phyloP scores from a whole-genome alignment of 2,113 vertebrate species.

The Canis aureus region DNA sequence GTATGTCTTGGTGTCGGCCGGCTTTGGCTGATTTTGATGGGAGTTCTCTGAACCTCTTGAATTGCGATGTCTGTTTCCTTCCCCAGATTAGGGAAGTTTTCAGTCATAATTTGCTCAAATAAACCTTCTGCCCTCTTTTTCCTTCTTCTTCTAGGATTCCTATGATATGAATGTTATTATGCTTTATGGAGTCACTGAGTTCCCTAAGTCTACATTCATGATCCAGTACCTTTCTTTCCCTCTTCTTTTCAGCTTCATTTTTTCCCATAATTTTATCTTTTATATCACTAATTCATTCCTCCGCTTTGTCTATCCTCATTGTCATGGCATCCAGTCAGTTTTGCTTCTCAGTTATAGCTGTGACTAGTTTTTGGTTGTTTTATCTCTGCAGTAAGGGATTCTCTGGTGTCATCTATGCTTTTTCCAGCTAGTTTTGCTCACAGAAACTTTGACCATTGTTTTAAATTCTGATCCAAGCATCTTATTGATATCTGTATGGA shows the following conservation, averaged over 20 bases:
- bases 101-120: background rate
- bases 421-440: background rate
- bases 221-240: background rate
- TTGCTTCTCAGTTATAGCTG: background rate
- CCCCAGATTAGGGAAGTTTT: background rate
- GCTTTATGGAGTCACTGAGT: background rate
- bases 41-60: background rate
- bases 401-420: background rate
- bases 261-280: background rate
- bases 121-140: background rate
- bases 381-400: background rate
- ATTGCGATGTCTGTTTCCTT: background rate
- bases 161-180: background rate
- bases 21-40: background rate
- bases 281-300: background rate
- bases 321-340: background rate
- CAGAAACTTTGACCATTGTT: background rate
- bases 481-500: background rate
- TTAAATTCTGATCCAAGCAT: background rate
- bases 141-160: background rate
- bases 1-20: background rate
- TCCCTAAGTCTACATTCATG: background rate
- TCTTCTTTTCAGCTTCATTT: background rate
- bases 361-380: background rate
- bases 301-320: background rate